Percentiles rank a stretch among this genome's conserved stretches.
Evolutionary conservation across 2,888 invertebrate species (phyloP).

Genomic region (Chironomus riparius): DNA sequence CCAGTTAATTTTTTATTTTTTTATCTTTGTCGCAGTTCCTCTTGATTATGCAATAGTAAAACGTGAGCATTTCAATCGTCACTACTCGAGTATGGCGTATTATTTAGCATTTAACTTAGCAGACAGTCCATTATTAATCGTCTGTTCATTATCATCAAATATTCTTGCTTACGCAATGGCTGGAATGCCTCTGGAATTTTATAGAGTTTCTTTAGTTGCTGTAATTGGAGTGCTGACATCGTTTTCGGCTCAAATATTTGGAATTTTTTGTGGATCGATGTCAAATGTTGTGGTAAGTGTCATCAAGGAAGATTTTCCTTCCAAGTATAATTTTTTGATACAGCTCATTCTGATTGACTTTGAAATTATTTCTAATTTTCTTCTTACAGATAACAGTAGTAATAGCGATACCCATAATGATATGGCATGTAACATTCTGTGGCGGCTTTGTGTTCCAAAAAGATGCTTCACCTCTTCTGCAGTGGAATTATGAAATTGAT

Average conservation of each 20-base stretch:
- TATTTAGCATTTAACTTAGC: constrained; percentile 69
- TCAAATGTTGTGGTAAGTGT: constrained; percentile 61
- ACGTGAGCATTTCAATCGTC: constrained; percentile 79
- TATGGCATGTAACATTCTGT: constrained; percentile 78
- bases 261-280: constrained; percentile 73
- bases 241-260: constrained; percentile 79
- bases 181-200: constrained; percentile 68
- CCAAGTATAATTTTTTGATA: no score
- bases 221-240: constrained; percentile 52
- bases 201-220: constrained; percentile 62
- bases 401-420: constrained; percentile 31
- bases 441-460: constrained; percentile 77
- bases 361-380: no score
- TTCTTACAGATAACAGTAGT: not conserved
- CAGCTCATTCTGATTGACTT: no score
- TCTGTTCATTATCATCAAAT: constrained; percentile 66
- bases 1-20: not conserved
- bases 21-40: constrained; percentile 43
- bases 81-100: constrained; percentile 79
- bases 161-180: constrained; percentile 78
- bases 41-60: constrained; percentile 69
- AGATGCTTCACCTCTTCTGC: constrained; percentile 67
- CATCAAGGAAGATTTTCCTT: constrained; percentile 12
- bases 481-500: constrained; percentile 80
- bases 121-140: constrained; percentile 71